A percentile compares a stretch with the other conserved stretches of the same genome.
Evolutionary conservation across 2,113 vertebrate species (phyloP).

Genomic region (Platichthys flesus): DNA sequence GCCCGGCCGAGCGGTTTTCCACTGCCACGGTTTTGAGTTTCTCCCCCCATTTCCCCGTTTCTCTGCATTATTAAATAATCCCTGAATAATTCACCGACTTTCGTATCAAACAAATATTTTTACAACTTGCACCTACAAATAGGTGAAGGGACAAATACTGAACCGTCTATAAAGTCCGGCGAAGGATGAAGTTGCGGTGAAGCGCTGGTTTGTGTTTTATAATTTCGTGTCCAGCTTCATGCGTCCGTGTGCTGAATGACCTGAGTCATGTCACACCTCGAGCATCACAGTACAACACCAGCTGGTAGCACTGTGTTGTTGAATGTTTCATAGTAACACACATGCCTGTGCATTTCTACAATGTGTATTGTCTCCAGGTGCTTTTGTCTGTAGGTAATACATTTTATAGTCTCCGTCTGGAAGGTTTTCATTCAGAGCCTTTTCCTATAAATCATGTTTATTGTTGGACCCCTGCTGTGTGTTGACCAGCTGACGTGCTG

Average conservation of each 20-base stretch:
- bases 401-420: no score
- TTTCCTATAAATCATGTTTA: neutral
- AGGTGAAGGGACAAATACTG: slow-evolving; percentile 24
- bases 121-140: slow-evolving; percentile 82
- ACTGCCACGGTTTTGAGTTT: slow-evolving; percentile 78
- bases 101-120: slow-evolving; percentile 86
- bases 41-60: slow-evolving; percentile 74
- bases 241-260: neutral
- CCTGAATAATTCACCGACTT: slow-evolving; percentile 88
- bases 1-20: slow-evolving; percentile 76
- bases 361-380: no score
- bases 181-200: neutral
- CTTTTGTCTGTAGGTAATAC: no score
- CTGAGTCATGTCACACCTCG: slow-evolving; percentile 1
- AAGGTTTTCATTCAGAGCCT: neutral
- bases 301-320: neutral
- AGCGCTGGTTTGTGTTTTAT: neutral
- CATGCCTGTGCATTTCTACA: no score
- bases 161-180: neutral
- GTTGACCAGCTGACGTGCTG: neutral
- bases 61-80: slow-evolving; percentile 91
- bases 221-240: neutral
- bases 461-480: neutral
- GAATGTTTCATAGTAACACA: no score
- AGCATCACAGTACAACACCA: neutral